Evolutionary conservation across 2,888 invertebrate species (phyloP).

Genomic region (Eulithis testata): DNA sequence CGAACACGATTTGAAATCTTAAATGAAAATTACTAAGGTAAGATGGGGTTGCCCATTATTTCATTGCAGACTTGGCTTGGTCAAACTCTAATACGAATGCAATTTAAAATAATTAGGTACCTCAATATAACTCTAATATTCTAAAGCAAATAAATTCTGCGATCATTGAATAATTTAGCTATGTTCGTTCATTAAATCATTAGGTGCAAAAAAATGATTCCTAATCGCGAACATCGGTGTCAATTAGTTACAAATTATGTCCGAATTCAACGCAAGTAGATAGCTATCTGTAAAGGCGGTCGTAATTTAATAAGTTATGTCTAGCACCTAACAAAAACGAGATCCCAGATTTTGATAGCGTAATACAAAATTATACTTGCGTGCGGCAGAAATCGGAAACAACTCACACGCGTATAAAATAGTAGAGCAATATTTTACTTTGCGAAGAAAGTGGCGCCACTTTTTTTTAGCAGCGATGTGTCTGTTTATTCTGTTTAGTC

Average conservation of each 20-base stretch:
- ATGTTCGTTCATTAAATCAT: conserved; percentile 28
- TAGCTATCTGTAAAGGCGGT: conserved; percentile 37
- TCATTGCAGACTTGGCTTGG: background rate
- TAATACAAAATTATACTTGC: conserved; percentile 25
- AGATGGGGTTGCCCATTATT: background rate
- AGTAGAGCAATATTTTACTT: conserved; percentile 2
- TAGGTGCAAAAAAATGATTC: conserved; percentile 40
- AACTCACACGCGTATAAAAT: background rate
- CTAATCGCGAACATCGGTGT: conserved; percentile 38
- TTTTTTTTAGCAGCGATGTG: background rate
- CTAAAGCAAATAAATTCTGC: conserved; percentile 22
- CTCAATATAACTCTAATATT: conserved; percentile 2
- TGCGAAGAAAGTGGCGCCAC: conserved; percentile 34
- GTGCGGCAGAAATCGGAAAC: conserved; percentile 26
- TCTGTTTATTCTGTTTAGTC: conserved; percentile 25
- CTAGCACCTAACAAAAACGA: conserved; percentile 39
- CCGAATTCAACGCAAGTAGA: conserved; percentile 41
- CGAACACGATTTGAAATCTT: too few relatives aligned
- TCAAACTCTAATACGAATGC: background rate
- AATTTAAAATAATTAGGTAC: conserved; percentile 6
- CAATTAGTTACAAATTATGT: conserved; percentile 42
- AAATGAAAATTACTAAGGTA: too few relatives aligned
- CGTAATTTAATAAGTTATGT: conserved; percentile 42
- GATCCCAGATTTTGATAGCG: conserved; percentile 17
- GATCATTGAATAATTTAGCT: conserved; percentile 30